Percentiles rank a stretch among this genome's conserved stretches.
phyloP scores from a whole-genome alignment of 1,140 invertebrate species.

The Bombus waltoni region DNA sequence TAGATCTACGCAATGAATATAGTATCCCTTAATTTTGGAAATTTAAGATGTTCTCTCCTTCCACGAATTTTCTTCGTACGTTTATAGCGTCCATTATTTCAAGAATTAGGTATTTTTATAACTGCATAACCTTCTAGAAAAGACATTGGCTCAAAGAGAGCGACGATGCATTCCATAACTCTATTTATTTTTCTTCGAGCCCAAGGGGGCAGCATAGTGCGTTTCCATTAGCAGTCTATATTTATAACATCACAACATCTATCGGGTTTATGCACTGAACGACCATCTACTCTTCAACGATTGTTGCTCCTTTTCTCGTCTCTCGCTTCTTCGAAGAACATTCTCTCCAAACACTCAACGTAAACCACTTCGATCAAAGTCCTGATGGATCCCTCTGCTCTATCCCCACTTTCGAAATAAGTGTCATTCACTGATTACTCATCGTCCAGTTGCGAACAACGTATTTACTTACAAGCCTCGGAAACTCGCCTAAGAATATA shows the following conservation, averaged over 20 bases:
- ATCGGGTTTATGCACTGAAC: conserved; percentile 12
- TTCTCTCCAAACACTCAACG: background rate
- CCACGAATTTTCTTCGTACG: no score
- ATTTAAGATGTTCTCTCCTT: background rate
- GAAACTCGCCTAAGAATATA: no score
- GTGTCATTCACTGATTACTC: background rate
- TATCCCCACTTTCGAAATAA: background rate
- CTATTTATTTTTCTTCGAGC: background rate
- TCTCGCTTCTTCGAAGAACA: background rate
- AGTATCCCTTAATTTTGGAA: background rate
- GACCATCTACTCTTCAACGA: background rate
- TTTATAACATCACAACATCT: conserved; percentile 1
- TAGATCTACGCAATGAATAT: background rate
- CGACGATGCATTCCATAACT: background rate
- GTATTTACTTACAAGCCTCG: no score
- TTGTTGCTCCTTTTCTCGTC: background rate
- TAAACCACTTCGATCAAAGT: background rate
- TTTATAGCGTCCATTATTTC: background rate
- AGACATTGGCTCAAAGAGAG: background rate
- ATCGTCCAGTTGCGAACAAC: background rate
- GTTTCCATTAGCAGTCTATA: background rate
- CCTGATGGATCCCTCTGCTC: no score
- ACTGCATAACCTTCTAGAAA: background rate
- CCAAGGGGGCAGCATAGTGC: background rate
- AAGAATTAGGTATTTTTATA: background rate